A percentile compares a stretch with the other conserved stretches of the same genome.
Conservation (phyloP, 2,888 invertebrate genomes). For the Ceriagrion tenellum region DNA sequence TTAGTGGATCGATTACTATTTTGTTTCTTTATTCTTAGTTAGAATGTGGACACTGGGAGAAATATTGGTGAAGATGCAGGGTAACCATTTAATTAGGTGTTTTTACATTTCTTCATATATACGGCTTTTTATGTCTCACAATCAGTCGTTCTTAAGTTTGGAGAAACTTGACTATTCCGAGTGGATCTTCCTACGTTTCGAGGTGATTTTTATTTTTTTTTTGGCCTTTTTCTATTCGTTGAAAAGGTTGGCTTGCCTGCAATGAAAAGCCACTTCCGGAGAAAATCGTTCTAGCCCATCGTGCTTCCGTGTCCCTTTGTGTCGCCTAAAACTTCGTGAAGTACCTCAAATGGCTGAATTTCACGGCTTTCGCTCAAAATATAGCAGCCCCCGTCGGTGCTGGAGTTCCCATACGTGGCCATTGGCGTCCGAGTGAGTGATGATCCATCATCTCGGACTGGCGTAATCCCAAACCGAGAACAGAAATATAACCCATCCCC, state of each 20-base stretch:
- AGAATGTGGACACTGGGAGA: no score
- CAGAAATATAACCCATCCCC: not conserved
- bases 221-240: not conserved
- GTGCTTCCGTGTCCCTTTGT: not conserved
- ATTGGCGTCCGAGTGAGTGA: not conserved
- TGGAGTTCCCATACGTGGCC: not conserved
- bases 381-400: not conserved
- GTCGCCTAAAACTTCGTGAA: not conserved
- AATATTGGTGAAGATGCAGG: no score
- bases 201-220: not conserved
- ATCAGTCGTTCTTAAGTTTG: no score
- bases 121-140: no score
- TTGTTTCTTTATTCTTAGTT: no score
- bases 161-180: no score
- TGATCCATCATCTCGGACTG: slow-evolving; percentile 1
- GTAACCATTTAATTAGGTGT: no score
- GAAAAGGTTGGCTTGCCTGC: not conserved
- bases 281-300: not conserved
- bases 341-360: slow-evolving; percentile 15
- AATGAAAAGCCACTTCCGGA: not conserved
- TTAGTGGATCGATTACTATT: no score
- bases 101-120: no score
- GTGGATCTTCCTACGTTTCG: no score
- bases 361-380: slow-evolving; percentile 11
- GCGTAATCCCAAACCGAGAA: not conserved